Conservation (phyloP, 2,888 invertebrate species). For the Sinotaia quadrata region DNA sequence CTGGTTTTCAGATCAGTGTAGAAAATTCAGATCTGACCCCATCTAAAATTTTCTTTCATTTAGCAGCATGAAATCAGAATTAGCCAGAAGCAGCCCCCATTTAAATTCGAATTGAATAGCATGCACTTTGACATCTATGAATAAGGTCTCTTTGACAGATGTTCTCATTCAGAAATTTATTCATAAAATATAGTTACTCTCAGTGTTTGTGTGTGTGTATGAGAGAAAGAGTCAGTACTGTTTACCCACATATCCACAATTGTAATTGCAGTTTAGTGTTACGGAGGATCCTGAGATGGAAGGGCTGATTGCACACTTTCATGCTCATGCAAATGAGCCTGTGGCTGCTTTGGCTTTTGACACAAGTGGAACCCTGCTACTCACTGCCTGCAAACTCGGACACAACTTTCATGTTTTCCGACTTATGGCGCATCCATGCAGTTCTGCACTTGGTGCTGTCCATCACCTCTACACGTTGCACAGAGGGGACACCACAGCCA, state of each 20-base stretch:
- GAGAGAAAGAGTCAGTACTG: no score
- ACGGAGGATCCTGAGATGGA: conserved; percentile 79
- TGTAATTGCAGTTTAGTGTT: conserved; percentile 73
- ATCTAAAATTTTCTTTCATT: no score
- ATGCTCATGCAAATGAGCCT: conserved; percentile 83
- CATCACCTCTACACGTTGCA: conserved; percentile 95
- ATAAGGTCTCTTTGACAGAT: background rate
- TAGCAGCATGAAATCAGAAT: no score
- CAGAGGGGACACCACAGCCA: conserved; percentile 95
- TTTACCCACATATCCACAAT: no score
- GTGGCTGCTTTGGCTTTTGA: conserved; percentile 92
- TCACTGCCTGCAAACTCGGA: conserved; percentile 92
- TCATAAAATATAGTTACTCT: no score
- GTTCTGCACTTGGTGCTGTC: conserved; percentile 82
- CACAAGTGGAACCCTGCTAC: conserved; percentile 87
- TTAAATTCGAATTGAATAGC: no score
- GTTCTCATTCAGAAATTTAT: background rate
- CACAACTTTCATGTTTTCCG: conserved; percentile 97
- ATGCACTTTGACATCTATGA: no score
- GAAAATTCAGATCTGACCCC: no score
- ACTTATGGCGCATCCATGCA: conserved; percentile 92
- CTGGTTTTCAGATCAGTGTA: no score
- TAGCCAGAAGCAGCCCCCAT: no score
- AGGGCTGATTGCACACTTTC: conserved; percentile 71
- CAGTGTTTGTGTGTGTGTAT: no score